These are phyloP conservation scores for Diplodus puntazzo DNA, from an alignment of 2,797 vertebrate species.

Conservation along the genomic window DNA sequence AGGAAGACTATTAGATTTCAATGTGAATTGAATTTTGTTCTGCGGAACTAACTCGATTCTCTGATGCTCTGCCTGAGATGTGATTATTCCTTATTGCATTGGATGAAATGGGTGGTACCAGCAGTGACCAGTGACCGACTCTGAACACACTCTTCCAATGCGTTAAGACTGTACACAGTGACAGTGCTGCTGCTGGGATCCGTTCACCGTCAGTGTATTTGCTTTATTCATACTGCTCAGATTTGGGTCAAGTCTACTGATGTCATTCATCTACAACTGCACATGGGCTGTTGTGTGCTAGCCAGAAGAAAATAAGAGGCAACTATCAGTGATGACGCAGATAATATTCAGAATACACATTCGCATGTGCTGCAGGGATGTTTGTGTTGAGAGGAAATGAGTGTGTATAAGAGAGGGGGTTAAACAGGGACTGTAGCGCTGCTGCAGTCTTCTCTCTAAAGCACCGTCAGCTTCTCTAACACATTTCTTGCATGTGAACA, in stretches of 20 bases:
- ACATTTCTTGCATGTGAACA: too few species aligned
- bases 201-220: background rate
- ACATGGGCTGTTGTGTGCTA: background rate
- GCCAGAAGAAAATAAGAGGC: slow-evolving; percentile 2
- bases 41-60: background rate
- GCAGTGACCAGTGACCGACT: background rate
- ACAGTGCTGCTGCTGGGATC: background rate
- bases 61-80: background rate
- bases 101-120: background rate
- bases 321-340: background rate
- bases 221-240: background rate
- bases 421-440: background rate
- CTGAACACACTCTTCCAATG: background rate
- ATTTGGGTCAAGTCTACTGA: background rate
- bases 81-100: background rate
- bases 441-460: background rate
- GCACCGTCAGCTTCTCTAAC: too few species aligned
- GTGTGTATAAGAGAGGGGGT: background rate
- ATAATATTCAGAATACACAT: background rate
- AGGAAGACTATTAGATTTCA: too few species aligned
- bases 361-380: background rate
- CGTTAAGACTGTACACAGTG: background rate
- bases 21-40: background rate
- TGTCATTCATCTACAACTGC: background rate
- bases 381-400: slow-evolving; percentile 11